phyloP scores from a whole-genome alignment of 2,113 vertebrate genomes.

The Lophotis ruficrista region DNA sequence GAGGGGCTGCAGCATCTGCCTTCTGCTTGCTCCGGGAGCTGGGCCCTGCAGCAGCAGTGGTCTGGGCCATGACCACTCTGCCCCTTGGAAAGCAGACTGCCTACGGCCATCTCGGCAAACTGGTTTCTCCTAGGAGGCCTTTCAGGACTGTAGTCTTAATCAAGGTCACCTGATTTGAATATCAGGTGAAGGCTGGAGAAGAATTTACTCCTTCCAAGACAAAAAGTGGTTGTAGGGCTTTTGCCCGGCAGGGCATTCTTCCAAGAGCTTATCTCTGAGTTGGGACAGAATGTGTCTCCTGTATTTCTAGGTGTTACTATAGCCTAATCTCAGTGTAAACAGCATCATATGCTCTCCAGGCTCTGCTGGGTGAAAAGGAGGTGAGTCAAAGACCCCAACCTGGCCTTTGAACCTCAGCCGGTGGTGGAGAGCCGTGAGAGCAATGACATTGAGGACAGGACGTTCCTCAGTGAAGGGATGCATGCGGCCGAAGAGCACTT shows the following conservation, averaged over 20 bases:
- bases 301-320: background rate
- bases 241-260: constrained; percentile 24
- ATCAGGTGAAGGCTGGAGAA: background rate
- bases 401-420: background rate
- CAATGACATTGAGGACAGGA: background rate
- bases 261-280: background rate
- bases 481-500: background rate
- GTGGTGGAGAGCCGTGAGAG: background rate
- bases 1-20: background rate
- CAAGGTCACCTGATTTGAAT: background rate
- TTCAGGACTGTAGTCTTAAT: background rate
- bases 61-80: background rate
- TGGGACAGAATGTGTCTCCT: background rate
- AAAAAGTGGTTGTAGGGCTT: background rate
- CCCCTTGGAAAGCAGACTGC: background rate
- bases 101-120: background rate
- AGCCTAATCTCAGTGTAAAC: background rate
- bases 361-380: constrained; percentile 6
- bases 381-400: background rate
- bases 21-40: background rate
- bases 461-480: background rate
- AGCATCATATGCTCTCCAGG: background rate
- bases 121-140: background rate
- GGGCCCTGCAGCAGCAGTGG: background rate
- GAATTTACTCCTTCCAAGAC: constrained; percentile 6